Base-by-base conservation (phyloP, 1,140 invertebrate genomes). In the Diachasmimorpha longicaudata region DNA sequence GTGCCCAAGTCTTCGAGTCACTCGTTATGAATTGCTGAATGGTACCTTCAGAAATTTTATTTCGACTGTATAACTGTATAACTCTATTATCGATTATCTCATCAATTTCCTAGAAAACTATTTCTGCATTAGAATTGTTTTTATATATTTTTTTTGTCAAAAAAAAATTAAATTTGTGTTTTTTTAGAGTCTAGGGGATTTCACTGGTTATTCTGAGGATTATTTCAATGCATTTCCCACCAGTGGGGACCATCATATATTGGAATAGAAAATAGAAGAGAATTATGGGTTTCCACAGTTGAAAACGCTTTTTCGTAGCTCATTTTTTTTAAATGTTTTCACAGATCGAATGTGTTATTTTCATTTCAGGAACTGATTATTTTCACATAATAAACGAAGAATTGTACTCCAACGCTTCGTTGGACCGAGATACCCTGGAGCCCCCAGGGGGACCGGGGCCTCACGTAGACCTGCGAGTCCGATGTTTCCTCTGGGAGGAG, bases 11-110 rank as follows among this genome's bases (percentile, higher is more conserved):
- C 83, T 85, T 68, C 76, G 67, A 19, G 74, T 88, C 1, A 80
- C 72, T 2, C 25, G 68, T 31, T 88, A 89, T 76, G 83, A 87
- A 70, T 78, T 88, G 37, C 66, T 87, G 36, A 89, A 89, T 63
- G 86, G 88, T 85, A 85, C 83, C 23, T 42, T 37, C 63, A 69
- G 72, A 69, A 25, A 79, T 74, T 31, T 48, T 63, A 23, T 55
- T 16, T n/a, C n/a, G n/a, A n/a, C n/a, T n/a, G n/a, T n/a, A n/a
- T n/a, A n/a, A n/a, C n/a, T n/a, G n/a, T n/a, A n/a, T n/a, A n/a
- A n/a, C n/a, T n/a, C n/a, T n/a, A n/a, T n/a, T n/a, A n/a, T n/a
- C n/a, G n/a, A n/a, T n/a, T n/a, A n/a, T n/a, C 21, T 39, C 58
- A 0, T 52, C 48, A n/a, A 71, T 68, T 42, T 25, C 13, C 37